phyloP scores from a whole-genome alignment of 1,140 invertebrate genomes.

The Solen grandis region DNA sequence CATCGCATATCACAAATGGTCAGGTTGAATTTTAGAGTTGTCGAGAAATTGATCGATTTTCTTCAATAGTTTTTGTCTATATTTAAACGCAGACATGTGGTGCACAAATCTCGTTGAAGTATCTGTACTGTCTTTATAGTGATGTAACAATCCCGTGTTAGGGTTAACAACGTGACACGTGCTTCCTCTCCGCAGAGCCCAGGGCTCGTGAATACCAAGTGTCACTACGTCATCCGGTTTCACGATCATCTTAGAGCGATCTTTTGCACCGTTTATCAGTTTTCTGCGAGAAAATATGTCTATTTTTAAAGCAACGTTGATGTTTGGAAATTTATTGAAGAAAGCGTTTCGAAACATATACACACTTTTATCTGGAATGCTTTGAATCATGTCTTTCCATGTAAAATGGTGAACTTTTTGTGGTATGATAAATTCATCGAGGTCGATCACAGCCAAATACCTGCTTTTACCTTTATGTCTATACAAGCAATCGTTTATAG shows the following conservation, averaged over 20 bases:
- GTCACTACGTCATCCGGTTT: conserved; percentile 7
- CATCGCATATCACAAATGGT: no score
- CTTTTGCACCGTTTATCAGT: no score
- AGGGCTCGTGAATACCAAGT: conserved; percentile 31
- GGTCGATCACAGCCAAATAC: not conserved
- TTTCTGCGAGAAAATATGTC: not conserved
- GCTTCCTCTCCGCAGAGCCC: not conserved
- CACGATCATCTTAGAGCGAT: conserved; percentile 20
- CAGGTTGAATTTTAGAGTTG: no score
- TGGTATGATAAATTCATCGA: conserved; percentile 34
- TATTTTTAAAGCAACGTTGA: not conserved
- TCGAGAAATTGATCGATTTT: no score
- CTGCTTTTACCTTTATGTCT: conserved; percentile 17
- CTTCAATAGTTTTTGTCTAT: no score
- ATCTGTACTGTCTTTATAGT: no score
- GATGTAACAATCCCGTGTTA: conserved; percentile 18
- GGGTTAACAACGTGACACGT: not conserved
- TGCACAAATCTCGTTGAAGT: no score
- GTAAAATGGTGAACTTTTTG: not conserved
- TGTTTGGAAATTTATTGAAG: not conserved
- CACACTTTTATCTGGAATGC: not conserved
- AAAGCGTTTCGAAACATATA: conserved; percentile 31
- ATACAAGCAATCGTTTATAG: conserved; percentile 39
- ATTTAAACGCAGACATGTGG: no score
- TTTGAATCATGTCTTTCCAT: not conserved